Conservation (phyloP, 1,140 invertebrate genomes). For the Ostrea denselamellosa region DNA sequence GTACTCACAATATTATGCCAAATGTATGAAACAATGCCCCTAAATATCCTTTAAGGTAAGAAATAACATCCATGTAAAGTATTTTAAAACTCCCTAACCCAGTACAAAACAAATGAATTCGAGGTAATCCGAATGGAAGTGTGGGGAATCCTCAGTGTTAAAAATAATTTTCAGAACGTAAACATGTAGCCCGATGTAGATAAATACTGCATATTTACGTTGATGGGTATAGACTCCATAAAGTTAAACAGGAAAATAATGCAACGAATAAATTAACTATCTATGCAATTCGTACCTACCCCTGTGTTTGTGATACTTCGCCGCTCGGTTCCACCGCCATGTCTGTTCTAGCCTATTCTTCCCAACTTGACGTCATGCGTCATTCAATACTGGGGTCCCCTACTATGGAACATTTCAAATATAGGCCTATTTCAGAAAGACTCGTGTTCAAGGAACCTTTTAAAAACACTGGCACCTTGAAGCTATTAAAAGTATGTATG, state of each 20-base stretch:
- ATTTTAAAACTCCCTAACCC: background rate
- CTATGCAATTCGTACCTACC: background rate
- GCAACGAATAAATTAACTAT: background rate
- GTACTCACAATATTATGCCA: constrained; percentile 1
- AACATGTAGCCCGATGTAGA: background rate
- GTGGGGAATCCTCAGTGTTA: constrained; percentile 1
- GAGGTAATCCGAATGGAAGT: constrained; percentile 6
- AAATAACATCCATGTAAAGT: constrained; percentile 30
- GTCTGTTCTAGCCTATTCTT: background rate
- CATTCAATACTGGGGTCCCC: too few species aligned
- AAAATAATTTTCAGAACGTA: background rate
- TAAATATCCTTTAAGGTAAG: constrained; percentile 19
- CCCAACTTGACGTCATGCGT: background rate
- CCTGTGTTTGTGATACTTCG: background rate
- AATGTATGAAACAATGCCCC: background rate
- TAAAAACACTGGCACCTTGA: too few species aligned
- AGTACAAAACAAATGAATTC: background rate
- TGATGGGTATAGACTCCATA: background rate
- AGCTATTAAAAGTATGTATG: too few species aligned
- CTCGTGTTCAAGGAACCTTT: too few species aligned
- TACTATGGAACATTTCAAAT: background rate
- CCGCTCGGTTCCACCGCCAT: background rate
- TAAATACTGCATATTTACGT: background rate
- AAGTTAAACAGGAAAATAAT: background rate
- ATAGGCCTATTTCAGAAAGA: too few species aligned